These are phyloP conservation scores for Diorhabda carinulata DNA, from an alignment of 1,140 invertebrate genomes.

Conservation along the genomic window DNA sequence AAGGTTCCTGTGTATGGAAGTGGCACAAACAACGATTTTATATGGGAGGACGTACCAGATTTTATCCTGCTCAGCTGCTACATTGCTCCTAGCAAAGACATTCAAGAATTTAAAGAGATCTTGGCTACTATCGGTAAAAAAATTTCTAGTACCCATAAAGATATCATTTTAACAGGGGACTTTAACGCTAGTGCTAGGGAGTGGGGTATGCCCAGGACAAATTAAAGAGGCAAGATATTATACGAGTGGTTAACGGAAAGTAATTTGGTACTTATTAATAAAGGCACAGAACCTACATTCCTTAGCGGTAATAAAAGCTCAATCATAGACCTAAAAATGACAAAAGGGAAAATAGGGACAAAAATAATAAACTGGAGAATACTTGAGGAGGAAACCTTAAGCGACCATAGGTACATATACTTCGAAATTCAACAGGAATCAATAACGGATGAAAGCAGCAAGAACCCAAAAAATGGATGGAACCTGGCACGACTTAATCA, in stretches of 20 bases:
- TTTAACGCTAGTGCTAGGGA: neutral
- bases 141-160: neutral
- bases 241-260: slow-evolving; percentile 5
- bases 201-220: neutral
- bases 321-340: slow-evolving; percentile 8
- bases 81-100: neutral
- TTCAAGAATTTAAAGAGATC: neutral
- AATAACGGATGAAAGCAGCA: neutral
- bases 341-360: neutral
- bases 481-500: neutral
- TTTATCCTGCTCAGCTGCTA: slow-evolving; percentile 4
- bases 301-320: neutral
- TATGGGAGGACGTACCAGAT: neutral
- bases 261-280: slow-evolving; percentile 5
- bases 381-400: neutral
- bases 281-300: slow-evolving; percentile 10
- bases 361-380: slow-evolving; percentile 6
- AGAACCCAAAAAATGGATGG: neutral
- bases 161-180: slow-evolving; percentile 1
- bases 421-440: neutral
- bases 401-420: neutral
- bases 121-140: neutral
- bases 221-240: neutral
- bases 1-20: neutral
- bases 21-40: neutral